These are phyloP conservation scores for Diarsia brunnea DNA, from an alignment of 2,888 invertebrate genomes.

Conservation along the genomic window DNA sequence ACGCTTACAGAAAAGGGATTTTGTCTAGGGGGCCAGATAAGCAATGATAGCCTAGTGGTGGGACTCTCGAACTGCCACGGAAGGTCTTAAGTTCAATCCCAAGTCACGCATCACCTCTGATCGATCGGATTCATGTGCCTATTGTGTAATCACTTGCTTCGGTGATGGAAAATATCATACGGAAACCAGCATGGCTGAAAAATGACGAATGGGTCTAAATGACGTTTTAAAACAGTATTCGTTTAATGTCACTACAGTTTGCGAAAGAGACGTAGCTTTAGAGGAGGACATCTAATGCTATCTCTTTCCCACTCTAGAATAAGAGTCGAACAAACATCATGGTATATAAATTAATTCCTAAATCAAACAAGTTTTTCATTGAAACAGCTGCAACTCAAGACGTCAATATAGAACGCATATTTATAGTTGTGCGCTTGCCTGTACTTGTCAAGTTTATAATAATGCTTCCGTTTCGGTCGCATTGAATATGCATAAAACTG, in stretches of 20 bases:
- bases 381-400: slow-evolving; percentile 7
- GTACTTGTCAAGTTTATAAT: slow-evolving; percentile 67
- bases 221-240: neutral
- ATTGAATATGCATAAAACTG: slow-evolving; percentile 70
- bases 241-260: neutral
- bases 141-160: too few relatives aligned
- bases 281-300: neutral
- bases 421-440: slow-evolving; percentile 34
- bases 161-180: too few relatives aligned
- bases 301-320: neutral
- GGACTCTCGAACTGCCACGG: too few relatives aligned
- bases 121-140: too few relatives aligned
- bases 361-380: slow-evolving; percentile 12
- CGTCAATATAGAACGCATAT: slow-evolving; percentile 14
- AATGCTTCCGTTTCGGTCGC: slow-evolving; percentile 67
- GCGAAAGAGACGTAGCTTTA: neutral
- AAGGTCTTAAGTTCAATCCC: too few relatives aligned
- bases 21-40: too few relatives aligned
- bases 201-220: too few relatives aligned
- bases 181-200: too few relatives aligned
- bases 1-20: too few relatives aligned
- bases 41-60: too few relatives aligned
- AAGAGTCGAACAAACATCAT: too few relatives aligned
- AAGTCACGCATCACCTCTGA: too few relatives aligned
- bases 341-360: slow-evolving; percentile 7